Percentiles rank a stretch among this genome's conserved stretches.
Conservation (phyloP, 2,888 invertebrate genomes). For the Netelia melanura region DNA sequence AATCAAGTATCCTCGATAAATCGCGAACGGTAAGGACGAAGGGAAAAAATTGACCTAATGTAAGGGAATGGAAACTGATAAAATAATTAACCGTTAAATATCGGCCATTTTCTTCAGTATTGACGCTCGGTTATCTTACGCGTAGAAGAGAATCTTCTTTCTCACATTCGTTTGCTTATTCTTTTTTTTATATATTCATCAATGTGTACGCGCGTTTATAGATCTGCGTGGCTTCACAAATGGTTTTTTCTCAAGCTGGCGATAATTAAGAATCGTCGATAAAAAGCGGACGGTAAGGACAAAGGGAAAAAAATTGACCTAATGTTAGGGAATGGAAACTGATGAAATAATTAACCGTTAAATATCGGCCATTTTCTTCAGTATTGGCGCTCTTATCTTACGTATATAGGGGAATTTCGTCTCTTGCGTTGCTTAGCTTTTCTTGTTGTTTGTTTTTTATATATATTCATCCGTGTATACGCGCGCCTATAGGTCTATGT, state of each 20-base stretch:
- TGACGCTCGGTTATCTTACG: conserved; percentile 29
- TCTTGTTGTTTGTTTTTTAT: not conserved
- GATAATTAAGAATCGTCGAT: too few species aligned
- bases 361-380: conserved; percentile 43
- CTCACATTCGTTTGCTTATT: conserved; percentile 22
- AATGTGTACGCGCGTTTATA: conserved; percentile 1
- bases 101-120: conserved; percentile 39
- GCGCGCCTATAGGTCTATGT: conserved; percentile 6
- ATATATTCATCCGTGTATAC: not conserved
- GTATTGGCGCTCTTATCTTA: conserved; percentile 44
- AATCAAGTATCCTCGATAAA: too few species aligned
- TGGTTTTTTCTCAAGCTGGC: too few species aligned
- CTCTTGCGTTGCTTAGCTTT: conserved; percentile 26
- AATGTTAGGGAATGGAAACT: conserved; percentile 16
- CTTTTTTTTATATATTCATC: not conserved
- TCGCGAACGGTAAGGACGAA: too few species aligned
- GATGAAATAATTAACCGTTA: conserved; percentile 50
- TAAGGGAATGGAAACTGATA: conserved; percentile 34
- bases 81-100: conserved; percentile 54
- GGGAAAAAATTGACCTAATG: conserved; percentile 22
- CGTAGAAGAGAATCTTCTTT: not conserved
- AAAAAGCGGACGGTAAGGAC: too few species aligned
- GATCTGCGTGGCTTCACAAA: not conserved
- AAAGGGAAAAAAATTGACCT: conserved; percentile 17
- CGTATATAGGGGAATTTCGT: not conserved